These are phyloP conservation scores for Leptinotarsa lineolata DNA, from an alignment of 1,140 invertebrate species.

Conservation along the genomic window DNA sequence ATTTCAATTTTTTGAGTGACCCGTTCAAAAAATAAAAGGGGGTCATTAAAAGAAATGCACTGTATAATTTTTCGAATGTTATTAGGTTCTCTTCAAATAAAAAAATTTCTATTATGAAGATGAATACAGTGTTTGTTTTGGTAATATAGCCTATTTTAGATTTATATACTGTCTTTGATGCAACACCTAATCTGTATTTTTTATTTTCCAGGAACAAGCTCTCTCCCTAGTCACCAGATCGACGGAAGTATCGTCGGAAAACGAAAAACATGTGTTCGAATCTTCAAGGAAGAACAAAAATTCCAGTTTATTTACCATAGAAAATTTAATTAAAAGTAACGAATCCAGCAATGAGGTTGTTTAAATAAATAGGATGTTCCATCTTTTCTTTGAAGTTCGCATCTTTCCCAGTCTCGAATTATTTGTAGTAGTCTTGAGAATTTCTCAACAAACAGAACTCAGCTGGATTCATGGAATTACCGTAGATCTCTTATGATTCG, in stretches of 20 bases:
- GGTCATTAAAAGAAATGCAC: no score
- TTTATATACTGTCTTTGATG: not conserved
- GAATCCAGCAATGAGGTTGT: constrained; percentile 43
- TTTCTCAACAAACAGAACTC: constrained; percentile 29
- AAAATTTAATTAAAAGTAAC: constrained; percentile 52
- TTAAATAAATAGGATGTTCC: constrained; percentile 45
- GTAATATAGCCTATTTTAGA: not conserved
- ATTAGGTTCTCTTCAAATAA: no score
- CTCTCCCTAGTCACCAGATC: constrained; percentile 37
- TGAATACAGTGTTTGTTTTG: not conserved
- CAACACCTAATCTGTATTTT: not conserved
- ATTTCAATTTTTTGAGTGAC: no score
- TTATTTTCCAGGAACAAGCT: constrained; percentile 44
- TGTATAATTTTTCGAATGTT: no score
- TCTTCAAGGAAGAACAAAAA: constrained; percentile 43
- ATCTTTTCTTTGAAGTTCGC: constrained; percentile 36
- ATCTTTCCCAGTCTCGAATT: constrained; percentile 36
- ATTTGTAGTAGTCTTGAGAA: constrained; percentile 37
- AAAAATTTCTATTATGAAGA: no score
- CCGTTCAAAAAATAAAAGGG: no score
- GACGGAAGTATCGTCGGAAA: not conserved
- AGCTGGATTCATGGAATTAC: not conserved
- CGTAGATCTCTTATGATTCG: not conserved
- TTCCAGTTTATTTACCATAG: constrained; percentile 52
- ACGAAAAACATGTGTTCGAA: constrained; percentile 7